These are phyloP conservation scores for Spodoptera littoralis DNA, from an alignment of 2,888 invertebrate species.

Conservation along the genomic window DNA sequence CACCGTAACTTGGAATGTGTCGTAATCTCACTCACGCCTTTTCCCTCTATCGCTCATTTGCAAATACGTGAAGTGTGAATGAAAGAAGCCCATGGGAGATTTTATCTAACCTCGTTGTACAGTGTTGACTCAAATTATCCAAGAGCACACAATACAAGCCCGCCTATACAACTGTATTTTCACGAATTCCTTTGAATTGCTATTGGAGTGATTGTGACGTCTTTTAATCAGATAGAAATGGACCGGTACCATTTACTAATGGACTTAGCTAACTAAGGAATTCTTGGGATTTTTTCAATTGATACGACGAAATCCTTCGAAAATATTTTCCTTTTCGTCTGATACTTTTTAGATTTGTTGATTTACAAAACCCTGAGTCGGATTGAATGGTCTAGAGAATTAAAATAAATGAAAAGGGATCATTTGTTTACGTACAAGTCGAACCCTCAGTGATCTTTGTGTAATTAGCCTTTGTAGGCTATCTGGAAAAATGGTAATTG, in stretches of 20 bases:
- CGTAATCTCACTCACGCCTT: conserved; percentile 46
- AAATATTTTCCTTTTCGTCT: conserved; percentile 13
- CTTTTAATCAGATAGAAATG: conserved; percentile 55
- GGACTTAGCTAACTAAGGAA: conserved; percentile 55
- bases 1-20: conserved; percentile 52
- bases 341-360: conserved; percentile 18
- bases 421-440: conserved; percentile 5
- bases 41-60: conserved; percentile 54
- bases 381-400: neutral
- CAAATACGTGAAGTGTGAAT: conserved; percentile 55
- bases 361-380: neutral
- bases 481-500: conserved; percentile 11
- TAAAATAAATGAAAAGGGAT: conserved; percentile 1
- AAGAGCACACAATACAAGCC: conserved; percentile 49
- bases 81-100: conserved; percentile 32
- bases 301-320: conserved; percentile 12
- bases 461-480: conserved; percentile 15
- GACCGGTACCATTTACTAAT: conserved; percentile 55
- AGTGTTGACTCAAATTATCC: conserved; percentile 58
- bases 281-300: conserved; percentile 37
- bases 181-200: conserved; percentile 45
- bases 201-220: conserved; percentile 46
- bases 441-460: conserved; percentile 10
- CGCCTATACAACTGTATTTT: conserved; percentile 49
- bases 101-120: conserved; percentile 41